These are phyloP conservation scores for Dorcus parallelipipedus DNA, from an alignment of 2,888 invertebrate species.

Conservation along the genomic window DNA sequence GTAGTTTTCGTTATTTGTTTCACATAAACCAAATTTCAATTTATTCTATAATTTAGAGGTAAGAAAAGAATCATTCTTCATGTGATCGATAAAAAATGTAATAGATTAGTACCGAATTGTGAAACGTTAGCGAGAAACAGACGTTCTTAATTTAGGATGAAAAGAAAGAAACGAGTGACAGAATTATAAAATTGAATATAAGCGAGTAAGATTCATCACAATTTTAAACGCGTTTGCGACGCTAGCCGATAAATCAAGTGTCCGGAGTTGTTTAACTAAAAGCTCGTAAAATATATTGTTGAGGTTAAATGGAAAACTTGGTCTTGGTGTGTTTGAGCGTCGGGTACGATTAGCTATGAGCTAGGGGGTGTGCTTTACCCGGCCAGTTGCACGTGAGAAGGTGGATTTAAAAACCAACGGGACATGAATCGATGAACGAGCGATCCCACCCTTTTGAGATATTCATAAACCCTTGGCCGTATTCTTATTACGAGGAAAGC, in stretches of 20 bases:
- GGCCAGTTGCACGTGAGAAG: neutral
- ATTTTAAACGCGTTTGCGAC: slow-evolving; percentile 24
- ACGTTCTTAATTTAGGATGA: neutral
- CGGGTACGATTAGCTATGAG: slow-evolving; percentile 26
- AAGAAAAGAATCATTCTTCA: no score
- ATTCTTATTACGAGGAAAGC: neutral
- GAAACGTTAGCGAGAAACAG: no score
- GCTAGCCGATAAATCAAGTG: slow-evolving; percentile 33
- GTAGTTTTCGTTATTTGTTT: no score
- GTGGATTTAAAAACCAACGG: neutral
- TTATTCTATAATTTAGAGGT: no score
- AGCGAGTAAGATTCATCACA: slow-evolving; percentile 13
- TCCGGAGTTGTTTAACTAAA: slow-evolving; percentile 39
- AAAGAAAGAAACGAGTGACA: neutral
- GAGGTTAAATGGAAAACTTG: slow-evolving; percentile 35
- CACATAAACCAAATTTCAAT: no score
- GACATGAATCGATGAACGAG: neutral
- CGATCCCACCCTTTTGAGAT: neutral
- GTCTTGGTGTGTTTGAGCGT: slow-evolving; percentile 22
- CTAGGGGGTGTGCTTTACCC: slow-evolving; percentile 5
- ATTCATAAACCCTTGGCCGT: neutral
- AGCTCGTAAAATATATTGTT: slow-evolving; percentile 39
- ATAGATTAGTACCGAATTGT: no score
- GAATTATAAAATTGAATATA: neutral
- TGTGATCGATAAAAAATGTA: no score